Evolutionary conservation across 2,797 vertebrate genomes (phyloP), one percentile per base, ranked within the genome.

Genomic region (Glossophaga mutica): DNA sequence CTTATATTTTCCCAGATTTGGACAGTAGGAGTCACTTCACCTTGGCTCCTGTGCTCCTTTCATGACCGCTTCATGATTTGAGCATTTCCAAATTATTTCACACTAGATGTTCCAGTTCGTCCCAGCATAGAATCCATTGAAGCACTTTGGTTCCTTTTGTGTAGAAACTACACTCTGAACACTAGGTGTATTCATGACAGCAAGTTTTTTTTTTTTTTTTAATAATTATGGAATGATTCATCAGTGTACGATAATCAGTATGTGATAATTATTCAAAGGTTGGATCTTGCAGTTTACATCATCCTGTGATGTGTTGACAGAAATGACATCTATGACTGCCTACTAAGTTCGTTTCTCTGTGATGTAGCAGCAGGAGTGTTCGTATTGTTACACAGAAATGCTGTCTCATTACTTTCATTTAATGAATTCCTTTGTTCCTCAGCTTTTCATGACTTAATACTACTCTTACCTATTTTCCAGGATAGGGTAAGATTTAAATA

Each of bases 191-290:
- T 52, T 87, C 48, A 46, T 46, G 37, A 79, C 10, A 68, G 62
- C 16, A 39, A 52, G 57, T 62, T 84, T 71, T 52, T 39, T 39
- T 39, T 39, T 39, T 39, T 39, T 39, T 62, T 84, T 71, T 52
- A 79, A 55, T 42, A 84, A 95, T 96, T 84, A 87, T 57, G 44
- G 59, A 84, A 84, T 29, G 34, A 91, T 82, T 96, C 48, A 93
- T 78, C 84, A 48, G 50, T 70, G 52, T 62, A 26, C 57, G 50
- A 78, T 68, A 88, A 77, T 96, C 70, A 86, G 77, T 78, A 70
- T 65, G 18, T 18, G 87, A 92, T 90, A 44, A 50, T 74, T 90
- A 85, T 81, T 90, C 84, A 94, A 93, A 94, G 42, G 34, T 67
- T 96, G 76, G 11, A 22, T 55, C 48, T 65, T 87, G n/a, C 1